Base-by-base conservation (phyloP, 35 echinoderm and acorn worm species). In the Patiria miniata region DNA sequence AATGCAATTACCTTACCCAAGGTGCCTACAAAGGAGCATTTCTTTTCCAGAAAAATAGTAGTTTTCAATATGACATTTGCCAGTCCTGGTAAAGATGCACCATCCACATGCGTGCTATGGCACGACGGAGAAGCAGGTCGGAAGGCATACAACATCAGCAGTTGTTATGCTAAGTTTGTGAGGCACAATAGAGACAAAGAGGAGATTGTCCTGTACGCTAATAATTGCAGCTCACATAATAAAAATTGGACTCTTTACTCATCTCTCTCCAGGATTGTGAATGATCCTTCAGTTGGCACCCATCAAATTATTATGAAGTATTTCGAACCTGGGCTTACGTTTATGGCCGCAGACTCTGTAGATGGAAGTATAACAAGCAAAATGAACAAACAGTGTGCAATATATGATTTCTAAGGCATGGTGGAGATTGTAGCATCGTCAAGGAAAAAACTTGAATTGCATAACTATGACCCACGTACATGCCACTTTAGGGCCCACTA, bases 31-130 rank as follows among this genome's bases (percentile, higher is more conserved):
- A 88, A 88, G 38, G 86, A 88, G 2, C 37, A 88, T 79, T 88
- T 52, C 39, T 88, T 88, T 53, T 78, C 86, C 14, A 39, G 50
- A 80, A 88, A 88, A 55, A 37, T 88, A 52, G 73, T 88, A 36
- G 29, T 88, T 8, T 88, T 88, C 51, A 90, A 90, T 90, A 81
- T 83, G 51, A 90, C 88, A 42, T 83, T 83, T 90, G 88, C 88
- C 18, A 36, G 18, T 22, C 80, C 88, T 30, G 88, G 88, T 40
- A 90, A 83, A 90, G 81, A 78, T 33, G 54, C 28, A 52, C 33
- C 32, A 77, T 33, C 55, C 21, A 83, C 40, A 77, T 68, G 39
- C 16, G 61, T 84, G 26, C 17, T 90, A 39, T 90, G 88, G 88
- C 88, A 90, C 68, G 88, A 90, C 52, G 79, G 79, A 36, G 88